Percentiles rank a stretch among this genome's conserved stretches.
These are phyloP conservation scores for Drosophila mulleri DNA, from an alignment of 2,888 invertebrate species.

Conservation along the genomic window DNA sequence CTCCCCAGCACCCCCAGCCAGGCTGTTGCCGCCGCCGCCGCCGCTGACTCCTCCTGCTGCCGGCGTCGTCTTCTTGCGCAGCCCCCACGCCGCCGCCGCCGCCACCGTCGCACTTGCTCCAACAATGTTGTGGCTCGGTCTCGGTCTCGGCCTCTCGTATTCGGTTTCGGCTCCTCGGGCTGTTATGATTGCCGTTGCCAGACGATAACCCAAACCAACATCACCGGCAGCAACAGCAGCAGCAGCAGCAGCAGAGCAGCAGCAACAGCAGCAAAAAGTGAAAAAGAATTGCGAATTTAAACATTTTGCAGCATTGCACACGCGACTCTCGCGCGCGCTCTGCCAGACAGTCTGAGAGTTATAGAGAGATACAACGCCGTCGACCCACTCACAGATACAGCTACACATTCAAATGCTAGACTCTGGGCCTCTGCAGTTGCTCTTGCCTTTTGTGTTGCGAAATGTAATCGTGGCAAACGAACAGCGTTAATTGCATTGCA, in stretches of 20 bases:
- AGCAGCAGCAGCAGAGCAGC: conserved; percentile 7
- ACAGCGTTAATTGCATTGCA: conserved; percentile 68
- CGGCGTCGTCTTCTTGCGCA: conserved; percentile 35
- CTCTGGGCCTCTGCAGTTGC: conserved; percentile 28
- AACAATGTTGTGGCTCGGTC: conserved; percentile 46
- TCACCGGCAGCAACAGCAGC: conserved; percentile 33
- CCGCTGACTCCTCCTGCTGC: conserved; percentile 31
- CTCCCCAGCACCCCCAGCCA: conserved; percentile 23
- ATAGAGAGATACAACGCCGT: conserved; percentile 31
- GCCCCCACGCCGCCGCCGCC: conserved; percentile 28
- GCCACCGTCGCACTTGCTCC: conserved; percentile 22
- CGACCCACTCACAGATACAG: conserved; percentile 37
- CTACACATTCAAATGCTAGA: conserved; percentile 11
- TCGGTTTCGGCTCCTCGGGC: conserved; percentile 67
- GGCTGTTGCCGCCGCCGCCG: conserved; percentile 13
- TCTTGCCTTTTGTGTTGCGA: conserved; percentile 32
- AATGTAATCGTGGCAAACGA: conserved; percentile 54
- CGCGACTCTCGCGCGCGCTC: conserved; percentile 74
- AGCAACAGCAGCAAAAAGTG: conserved; percentile 20
- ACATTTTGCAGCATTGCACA: conserved; percentile 80
- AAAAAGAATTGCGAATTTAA: conserved; percentile 63
- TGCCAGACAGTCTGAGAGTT: conserved; percentile 69
- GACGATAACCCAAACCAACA: conserved; percentile 76
- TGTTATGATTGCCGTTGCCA: conserved; percentile 80
- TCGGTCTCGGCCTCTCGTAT: conserved; percentile 45